Evolutionary conservation across 2,113 vertebrate genomes (phyloP), one percentile per base, ranked within the genome.

Genomic region (Sardina pilchardus): DNA sequence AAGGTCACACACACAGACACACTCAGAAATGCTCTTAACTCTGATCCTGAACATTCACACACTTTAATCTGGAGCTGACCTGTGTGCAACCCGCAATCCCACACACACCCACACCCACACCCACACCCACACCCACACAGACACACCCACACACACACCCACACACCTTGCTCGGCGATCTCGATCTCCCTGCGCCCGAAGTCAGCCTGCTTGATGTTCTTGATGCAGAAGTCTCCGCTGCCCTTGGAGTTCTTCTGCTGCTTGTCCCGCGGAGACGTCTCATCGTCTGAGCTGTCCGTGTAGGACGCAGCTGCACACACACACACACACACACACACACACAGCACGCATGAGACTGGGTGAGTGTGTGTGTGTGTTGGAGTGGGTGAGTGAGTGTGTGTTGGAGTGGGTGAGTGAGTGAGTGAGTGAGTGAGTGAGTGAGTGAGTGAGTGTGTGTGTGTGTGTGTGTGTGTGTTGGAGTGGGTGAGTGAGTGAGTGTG

Each of bases 201-300:
- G 84, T 99, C 98, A 0, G 98, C 96, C 94, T 99, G 98, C 71
- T 99, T 99, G 93, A 99, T 98, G 93, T 99, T 99, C 86, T 99
- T 99, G 90, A 99, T 98, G 56, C 98, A 99, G 94, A 99, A 99
- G 86, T 99, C 98, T 0, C 95, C 95, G 89, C 95, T 97, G 89
- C 97, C 98, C 88, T 99, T 99, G 82, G 97, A 98, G 93, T 97
- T 99, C 91, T 98, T 99, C 94, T 99, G 98, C 93, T 99, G 98
- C 89, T 99, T 99, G 94, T 99, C 98, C 21, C 98, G 91, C 0
- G 98, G 98, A 10, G 98, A 99, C 1, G 98, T 99, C 95, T 99
- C 98, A 47, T 99, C 98, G 1, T 99, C 98, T 0, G 98, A 99
- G 94, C 98, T 99, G 94, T 99, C 98, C 1, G 98, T 99, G 92